These are phyloP conservation scores for Cheilosia pagana DNA, from an alignment of 2,888 invertebrate species.

Conservation along the genomic window DNA sequence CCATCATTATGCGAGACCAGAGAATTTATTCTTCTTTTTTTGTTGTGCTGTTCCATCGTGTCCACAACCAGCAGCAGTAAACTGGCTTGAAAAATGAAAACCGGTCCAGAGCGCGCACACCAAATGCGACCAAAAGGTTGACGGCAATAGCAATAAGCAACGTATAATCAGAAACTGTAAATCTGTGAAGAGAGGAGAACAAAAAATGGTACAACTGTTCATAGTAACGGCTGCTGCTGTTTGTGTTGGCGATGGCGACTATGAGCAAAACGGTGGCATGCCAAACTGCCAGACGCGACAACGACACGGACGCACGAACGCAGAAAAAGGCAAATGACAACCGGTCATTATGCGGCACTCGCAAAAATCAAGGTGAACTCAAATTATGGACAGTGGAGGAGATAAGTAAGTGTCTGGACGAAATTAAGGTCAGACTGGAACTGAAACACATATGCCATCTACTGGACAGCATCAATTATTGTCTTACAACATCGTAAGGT, in stretches of 20 bases:
- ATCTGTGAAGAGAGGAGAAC: slow-evolving; percentile 34
- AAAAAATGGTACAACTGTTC: slow-evolving; percentile 64
- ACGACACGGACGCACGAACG: slow-evolving; percentile 2
- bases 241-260: slow-evolving; percentile 1
- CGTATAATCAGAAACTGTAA: slow-evolving; percentile 68
- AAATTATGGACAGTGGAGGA: slow-evolving; percentile 47
- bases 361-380: slow-evolving; percentile 66
- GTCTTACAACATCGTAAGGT: slow-evolving; percentile 10
- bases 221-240: slow-evolving; percentile 70
- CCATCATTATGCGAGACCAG: slow-evolving; percentile 61
- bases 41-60: background rate
- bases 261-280: slow-evolving; percentile 53
- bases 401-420: slow-evolving; percentile 52
- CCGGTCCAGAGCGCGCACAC: slow-evolving; percentile 60
- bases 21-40: slow-evolving; percentile 24
- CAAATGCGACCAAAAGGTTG: slow-evolving; percentile 63
- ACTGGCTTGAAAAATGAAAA: slow-evolving; percentile 64
- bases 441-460: background rate
- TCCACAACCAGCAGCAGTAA: slow-evolving; percentile 3
- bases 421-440: slow-evolving; percentile 61
- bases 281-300: slow-evolving; percentile 12
- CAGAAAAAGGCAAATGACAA: slow-evolving; percentile 34
- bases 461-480: slow-evolving; percentile 15
- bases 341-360: slow-evolving; percentile 59
- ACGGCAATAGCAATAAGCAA: slow-evolving; percentile 33